Base-by-base conservation (phyloP, 2,113 vertebrate genomes). In the Leuciscus idus region DNA sequence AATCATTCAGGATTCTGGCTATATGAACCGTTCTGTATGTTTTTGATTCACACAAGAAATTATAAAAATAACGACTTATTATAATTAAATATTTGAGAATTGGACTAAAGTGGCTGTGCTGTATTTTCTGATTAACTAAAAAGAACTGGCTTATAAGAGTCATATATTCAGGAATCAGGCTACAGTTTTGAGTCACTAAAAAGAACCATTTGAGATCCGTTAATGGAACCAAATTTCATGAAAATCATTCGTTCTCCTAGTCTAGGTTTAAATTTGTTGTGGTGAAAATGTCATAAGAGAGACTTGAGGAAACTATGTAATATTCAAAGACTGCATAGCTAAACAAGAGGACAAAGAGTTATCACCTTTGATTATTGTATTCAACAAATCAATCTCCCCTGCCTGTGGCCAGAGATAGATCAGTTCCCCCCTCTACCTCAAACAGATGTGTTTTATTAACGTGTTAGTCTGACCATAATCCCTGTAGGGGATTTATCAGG, bases 391-490 rank as follows among this genome's bases (percentile, higher is more conserved):
- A 0, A 1, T 73, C 13, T 33, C 12, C 4, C 48, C 36, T 39
- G 76, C 39, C 13, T 87, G 55, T 82, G 36, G 3, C 3, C 66
- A 70, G 66, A 21, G 17, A 0, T 19, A 89, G 83, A 88, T 81
- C 21, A 21, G 13, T 81, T 84, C 85, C 80, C 30, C 39, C 85
- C 74, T 23, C 28, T 13, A 13, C 33, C 46, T 86, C 21, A 74
- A 90, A 81, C 90, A 91, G 91, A 90, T 92, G 90, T 88, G 88
- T 61, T 79, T 70, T 81, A 84, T 82, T 78, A 87, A 74, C 61
- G 55, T 46, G 19, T 78, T 87, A 86, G 84, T 88, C 81, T 82
- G 61, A 87, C 55, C 8, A 2, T 70, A 39, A 76, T 89, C 85
- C 68, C 82, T 43, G 57, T 88, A 90, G 61, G 39, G 8, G 43